A percentile compares a stretch with the other conserved stretches of the same genome.
Conservation (phyloP, 2,888 invertebrate genomes). For the Polyommatus iphigenia region DNA sequence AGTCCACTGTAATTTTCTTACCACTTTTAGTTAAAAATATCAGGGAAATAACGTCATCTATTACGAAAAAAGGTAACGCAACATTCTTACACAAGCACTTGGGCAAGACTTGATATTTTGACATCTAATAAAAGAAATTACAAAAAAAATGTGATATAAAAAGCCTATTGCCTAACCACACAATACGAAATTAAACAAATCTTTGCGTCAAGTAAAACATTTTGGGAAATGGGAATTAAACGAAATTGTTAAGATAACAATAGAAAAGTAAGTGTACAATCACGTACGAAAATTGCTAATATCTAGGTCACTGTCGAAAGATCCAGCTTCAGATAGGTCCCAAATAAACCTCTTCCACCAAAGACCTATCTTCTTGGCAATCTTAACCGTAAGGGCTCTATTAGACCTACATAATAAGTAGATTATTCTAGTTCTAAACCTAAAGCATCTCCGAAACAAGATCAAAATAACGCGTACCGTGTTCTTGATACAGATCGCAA, state of each 20-base stretch:
- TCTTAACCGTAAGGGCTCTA: no score
- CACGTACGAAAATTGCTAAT: no score
- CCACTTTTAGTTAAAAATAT: neutral
- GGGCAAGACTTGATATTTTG: neutral
- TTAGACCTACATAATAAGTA: neutral
- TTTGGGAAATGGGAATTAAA: no score
- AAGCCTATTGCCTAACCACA: neutral
- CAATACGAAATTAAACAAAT: no score
- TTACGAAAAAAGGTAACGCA: slow-evolving; percentile 14
- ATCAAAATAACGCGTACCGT: neutral
- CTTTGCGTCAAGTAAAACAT: neutral
- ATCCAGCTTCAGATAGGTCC: no score
- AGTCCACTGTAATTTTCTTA: no score
- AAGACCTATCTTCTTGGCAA: no score
- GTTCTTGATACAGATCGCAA: neutral
- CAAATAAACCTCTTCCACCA: no score
- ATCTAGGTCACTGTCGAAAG: no score
- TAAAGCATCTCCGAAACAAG: neutral
- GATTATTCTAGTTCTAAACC: neutral
- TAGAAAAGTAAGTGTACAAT: no score
- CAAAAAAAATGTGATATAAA: neutral
- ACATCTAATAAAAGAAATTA: neutral
- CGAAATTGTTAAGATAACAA: no score
- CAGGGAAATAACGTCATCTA: neutral
- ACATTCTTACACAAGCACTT: neutral